Percentiles rank a stretch among this genome's conserved stretches.
Conservation (phyloP, 2,113 vertebrate genomes). For the Amphilophus citrinellus region DNA sequence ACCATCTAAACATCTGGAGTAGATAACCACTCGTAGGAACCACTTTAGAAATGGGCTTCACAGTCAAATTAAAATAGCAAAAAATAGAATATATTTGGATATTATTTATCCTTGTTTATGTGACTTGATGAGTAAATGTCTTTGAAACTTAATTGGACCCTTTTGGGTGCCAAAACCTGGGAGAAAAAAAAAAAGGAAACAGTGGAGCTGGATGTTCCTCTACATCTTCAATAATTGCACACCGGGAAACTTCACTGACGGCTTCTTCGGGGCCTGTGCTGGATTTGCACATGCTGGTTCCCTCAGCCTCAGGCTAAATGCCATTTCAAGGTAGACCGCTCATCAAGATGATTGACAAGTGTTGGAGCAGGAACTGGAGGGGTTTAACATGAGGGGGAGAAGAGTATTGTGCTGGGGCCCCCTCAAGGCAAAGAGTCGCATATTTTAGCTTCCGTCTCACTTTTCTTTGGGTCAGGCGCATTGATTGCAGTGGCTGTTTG, state of each 20-base stretch:
- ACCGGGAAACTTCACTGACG: not conserved
- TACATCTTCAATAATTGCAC: constrained; percentile 12
- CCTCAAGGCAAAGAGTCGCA: constrained; percentile 14
- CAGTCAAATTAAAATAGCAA: not conserved
- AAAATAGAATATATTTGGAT: not conserved
- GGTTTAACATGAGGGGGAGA: constrained; percentile 10
- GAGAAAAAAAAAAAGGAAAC: not conserved
- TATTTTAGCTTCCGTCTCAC: constrained; percentile 22
- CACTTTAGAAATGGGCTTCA: not conserved
- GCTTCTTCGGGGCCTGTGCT: not conserved
- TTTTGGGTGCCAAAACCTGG: not conserved
- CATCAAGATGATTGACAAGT: constrained; percentile 46
- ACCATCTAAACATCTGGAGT: not conserved
- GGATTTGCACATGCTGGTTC: constrained; percentile 4
- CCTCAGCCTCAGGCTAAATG: constrained; percentile 30
- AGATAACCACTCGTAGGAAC: not conserved
- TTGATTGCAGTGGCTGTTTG: not conserved
- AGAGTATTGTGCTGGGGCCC: not conserved
- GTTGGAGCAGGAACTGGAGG: constrained; percentile 3
- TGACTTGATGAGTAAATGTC: not conserved
- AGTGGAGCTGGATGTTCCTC: not conserved
- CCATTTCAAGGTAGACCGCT: constrained; percentile 17
- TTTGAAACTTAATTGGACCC: constrained; percentile 5
- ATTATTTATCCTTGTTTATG: not conserved
- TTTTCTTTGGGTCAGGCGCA: not conserved